Evolutionary conservation across 2,888 invertebrate genomes (phyloP), one percentile per base, ranked within the genome.

Genomic region (Noctua janthina): DNA sequence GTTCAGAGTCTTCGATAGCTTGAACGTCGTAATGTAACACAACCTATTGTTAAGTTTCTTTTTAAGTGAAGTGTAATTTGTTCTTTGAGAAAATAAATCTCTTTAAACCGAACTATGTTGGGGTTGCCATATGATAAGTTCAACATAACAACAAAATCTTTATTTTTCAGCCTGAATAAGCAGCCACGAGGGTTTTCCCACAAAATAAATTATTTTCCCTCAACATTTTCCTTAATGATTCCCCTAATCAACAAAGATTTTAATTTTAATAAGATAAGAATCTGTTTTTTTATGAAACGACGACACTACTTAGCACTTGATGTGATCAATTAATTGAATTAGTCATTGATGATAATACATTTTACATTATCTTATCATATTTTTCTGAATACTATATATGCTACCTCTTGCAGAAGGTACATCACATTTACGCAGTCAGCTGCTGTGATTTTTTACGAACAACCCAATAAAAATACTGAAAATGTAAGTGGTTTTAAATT

Each of bases 271-370:
- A n/a, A 68, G 68, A 68, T 68, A 68, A 46, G 43, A n/a, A 43
- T 23, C 67, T 43, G 43, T 3, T 67, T 43, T n/a, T 46, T 13
- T 43, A 43, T 35, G 17, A 64, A 35, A 64, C 29, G 5, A 64
- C 10, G 29, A 35, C 64, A 64, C 20, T 64, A 10, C 10, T 68
- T 46, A 15, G 46, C 46, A 68, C 46, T 68, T 46, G 8, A 46
- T 68, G 15, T 46, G 46, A 68, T 68, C n/a, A 8, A n/a, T 4
- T 15, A n/a, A n/a, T 46, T 68, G 1, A 51, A 68, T 74, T 46
- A 76, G 59, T 59, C 35, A 73, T 76, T 46, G 56, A 72, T 59
- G 76, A 76, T 46, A 75, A 17, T n/a, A 29, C 5, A 15, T 68
- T 17, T 35, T 3, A 23, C 13, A 35, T 49, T 17, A 73, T 74